These are phyloP conservation scores for Phrixothrix hirtus DNA, from an alignment of 2,888 invertebrate genomes.

Conservation along the genomic window DNA sequence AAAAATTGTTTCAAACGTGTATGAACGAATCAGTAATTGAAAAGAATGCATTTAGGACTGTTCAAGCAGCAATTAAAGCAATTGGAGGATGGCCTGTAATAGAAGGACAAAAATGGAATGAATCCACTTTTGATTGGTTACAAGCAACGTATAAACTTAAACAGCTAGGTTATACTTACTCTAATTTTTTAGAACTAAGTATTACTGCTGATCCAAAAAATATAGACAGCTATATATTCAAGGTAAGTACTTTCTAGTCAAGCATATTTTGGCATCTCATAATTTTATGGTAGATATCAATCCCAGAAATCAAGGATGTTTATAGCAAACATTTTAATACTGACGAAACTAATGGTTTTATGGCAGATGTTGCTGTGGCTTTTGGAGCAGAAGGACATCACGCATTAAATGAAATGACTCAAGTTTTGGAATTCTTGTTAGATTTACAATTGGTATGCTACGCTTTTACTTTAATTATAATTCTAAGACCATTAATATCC, in stretches of 20 bases:
- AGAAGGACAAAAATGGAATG: conserved; percentile 37
- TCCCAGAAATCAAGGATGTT: conserved; percentile 16
- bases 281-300: conserved; percentile 16
- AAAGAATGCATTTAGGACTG: conserved; percentile 15
- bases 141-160: conserved; percentile 39
- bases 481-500: not conserved
- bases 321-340: conserved; percentile 15
- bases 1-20: conserved; percentile 36
- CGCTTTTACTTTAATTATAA: not conserved
- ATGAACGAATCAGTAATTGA: conserved; percentile 33
- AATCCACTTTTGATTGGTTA: conserved; percentile 40
- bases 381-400: conserved; percentile 13
- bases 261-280: no score
- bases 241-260: no score
- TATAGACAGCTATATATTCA: conserved; percentile 13
- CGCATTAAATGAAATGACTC: conserved; percentile 9
- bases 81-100: conserved; percentile 46
- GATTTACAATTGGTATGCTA: conserved; percentile 15
- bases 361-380: conserved; percentile 9
- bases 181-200: conserved; percentile 35
- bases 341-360: conserved; percentile 11
- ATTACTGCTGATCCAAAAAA: conserved; percentile 14
- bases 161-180: conserved; percentile 37
- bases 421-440: conserved; percentile 6
- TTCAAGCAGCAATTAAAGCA: conserved; percentile 33